Evolutionary conservation across 2,888 invertebrate species (phyloP).

Genomic region (Lordiphosa fenestrarum): DNA sequence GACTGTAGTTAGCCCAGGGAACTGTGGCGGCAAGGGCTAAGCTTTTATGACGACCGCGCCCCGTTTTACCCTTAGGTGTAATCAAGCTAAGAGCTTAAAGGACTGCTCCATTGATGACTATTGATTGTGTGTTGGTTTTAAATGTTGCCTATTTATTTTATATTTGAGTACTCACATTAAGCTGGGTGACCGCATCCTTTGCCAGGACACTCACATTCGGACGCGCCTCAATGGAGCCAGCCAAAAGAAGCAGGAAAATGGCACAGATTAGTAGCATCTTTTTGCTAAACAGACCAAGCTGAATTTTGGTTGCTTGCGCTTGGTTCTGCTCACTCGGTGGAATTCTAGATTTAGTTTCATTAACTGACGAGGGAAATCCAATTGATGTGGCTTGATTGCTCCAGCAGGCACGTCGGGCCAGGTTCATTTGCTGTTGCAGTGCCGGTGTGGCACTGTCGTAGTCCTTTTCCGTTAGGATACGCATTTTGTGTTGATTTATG

Average conservation of each 20-base stretch:
- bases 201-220: constrained; percentile 68
- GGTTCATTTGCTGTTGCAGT: constrained; percentile 85
- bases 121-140: constrained; percentile 17
- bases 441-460: constrained; percentile 78
- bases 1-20: too few relatives aligned
- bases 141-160: constrained; percentile 1
- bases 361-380: too few relatives aligned
- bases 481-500: constrained; percentile 46
- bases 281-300: constrained; percentile 37
- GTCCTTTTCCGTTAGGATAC: constrained; percentile 57
- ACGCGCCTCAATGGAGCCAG: constrained; percentile 74
- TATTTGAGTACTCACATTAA: constrained; percentile 50
- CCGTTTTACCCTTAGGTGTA: background rate
- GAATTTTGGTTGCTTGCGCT: constrained; percentile 23
- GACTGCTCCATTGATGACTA: constrained; percentile 2
- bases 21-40: too few relatives aligned
- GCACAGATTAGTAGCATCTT: constrained; percentile 59
- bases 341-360: constrained; percentile 46
- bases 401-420: constrained; percentile 87
- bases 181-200: constrained; percentile 38
- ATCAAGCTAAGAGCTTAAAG: constrained; percentile 10
- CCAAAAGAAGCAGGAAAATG: constrained; percentile 63
- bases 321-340: constrained; percentile 31
- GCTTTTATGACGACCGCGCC: background rate
- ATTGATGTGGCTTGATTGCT: constrained; percentile 12